Percentiles rank a stretch among this genome's conserved stretches.
These are phyloP conservation scores for Teinopalpus imperialis DNA, from an alignment of 2,888 invertebrate genomes.

Conservation along the genomic window DNA sequence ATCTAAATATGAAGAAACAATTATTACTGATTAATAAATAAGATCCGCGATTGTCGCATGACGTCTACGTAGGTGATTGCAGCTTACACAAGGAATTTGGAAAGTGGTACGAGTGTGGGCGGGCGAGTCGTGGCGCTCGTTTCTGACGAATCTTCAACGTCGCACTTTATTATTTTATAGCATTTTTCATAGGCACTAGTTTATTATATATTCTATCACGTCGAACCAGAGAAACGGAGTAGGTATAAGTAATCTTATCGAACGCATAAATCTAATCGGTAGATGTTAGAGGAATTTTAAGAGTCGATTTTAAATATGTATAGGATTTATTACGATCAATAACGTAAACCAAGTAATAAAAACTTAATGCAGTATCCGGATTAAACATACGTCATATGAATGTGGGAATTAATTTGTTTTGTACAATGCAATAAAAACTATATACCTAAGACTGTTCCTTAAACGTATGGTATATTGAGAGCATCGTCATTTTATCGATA, in stretches of 20 bases:
- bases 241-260: constrained; percentile 20
- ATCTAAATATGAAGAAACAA: constrained; percentile 13
- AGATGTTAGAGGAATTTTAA: constrained; percentile 16
- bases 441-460: no score
- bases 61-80: constrained; percentile 72
- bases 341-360: constrained; percentile 27
- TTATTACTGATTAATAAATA: constrained; percentile 25
- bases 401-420: not conserved
- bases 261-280: constrained; percentile 20
- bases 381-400: no score
- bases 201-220: constrained; percentile 38
- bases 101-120: constrained; percentile 78
- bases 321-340: constrained; percentile 19
- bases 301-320: constrained; percentile 16
- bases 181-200: constrained; percentile 56
- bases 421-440: no score
- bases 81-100: constrained; percentile 78
- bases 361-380: not conserved
- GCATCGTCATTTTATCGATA: no score
- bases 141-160: constrained; percentile 74
- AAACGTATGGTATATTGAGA: no score
- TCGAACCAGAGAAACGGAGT: constrained; percentile 25
- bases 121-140: constrained; percentile 67
- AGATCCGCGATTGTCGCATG: constrained; percentile 36
- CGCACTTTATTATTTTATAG: constrained; percentile 70